phyloP scores from a whole-genome alignment of 1,140 invertebrate species.

The Leptinotarsa texana region DNA sequence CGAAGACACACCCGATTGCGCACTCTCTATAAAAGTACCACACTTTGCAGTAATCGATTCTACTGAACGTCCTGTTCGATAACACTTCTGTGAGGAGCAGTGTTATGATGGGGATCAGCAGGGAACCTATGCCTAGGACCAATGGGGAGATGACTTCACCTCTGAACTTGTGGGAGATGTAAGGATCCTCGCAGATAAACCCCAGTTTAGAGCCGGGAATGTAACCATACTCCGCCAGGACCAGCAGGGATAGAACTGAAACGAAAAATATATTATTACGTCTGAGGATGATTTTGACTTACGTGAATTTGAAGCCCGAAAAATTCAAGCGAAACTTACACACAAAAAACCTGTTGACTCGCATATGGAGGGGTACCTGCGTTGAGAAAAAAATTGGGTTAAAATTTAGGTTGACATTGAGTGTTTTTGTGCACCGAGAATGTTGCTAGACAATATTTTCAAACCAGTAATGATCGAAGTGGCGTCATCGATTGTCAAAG shows the following conservation, averaged over 20 bases:
- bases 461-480: not conserved
- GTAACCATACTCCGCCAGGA: slow-evolving; percentile 58
- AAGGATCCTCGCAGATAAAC: slow-evolving; percentile 68
- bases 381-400: slow-evolving; percentile 20
- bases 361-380: slow-evolving; percentile 23
- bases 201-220: slow-evolving; percentile 61
- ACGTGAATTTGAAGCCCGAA: not conserved
- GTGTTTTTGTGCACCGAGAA: slow-evolving; percentile 7
- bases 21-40: slow-evolving; percentile 51
- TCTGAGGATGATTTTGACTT: not conserved
- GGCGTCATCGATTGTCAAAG: not conserved
- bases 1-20: slow-evolving; percentile 43
- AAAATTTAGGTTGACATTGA: not conserved
- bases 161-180: slow-evolving; percentile 62
- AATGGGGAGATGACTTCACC: slow-evolving; percentile 64
- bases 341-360: slow-evolving; percentile 30
- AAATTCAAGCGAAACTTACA: slow-evolving; percentile 28
- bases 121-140: slow-evolving; percentile 51
- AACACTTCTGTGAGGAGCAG: slow-evolving; percentile 43
- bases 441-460: not conserved
- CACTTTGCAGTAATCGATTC: slow-evolving; percentile 32
- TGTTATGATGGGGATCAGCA: slow-evolving; percentile 55
- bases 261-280: slow-evolving; percentile 29
- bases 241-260: slow-evolving; percentile 42
- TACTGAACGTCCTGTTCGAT: slow-evolving; percentile 33